Evolutionary conservation across 2,113 vertebrate genomes (phyloP).

Genomic region (Plotosus lineatus): DNA sequence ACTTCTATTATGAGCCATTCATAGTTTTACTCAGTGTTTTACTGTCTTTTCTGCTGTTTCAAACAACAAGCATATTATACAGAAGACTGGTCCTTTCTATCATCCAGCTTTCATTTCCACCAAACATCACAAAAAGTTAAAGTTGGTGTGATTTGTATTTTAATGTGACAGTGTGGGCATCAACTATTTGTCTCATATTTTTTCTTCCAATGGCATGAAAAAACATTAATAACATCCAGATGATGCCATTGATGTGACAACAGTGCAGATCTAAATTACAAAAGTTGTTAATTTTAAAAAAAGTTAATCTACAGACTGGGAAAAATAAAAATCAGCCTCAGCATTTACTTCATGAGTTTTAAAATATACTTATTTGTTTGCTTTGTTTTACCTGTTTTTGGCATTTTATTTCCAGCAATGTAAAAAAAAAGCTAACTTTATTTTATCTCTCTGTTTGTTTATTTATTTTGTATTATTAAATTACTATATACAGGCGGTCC

Average conservation of each 20-base stretch:
- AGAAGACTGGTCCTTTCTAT: background rate
- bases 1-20: background rate
- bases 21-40: background rate
- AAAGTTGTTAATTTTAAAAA: background rate
- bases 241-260: background rate
- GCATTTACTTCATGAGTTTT: background rate
- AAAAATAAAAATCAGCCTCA: background rate
- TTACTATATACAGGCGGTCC: no score
- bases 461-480: no score
- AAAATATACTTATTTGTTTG: background rate
- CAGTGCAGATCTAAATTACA: background rate
- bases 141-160: background rate
- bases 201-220: background rate
- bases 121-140: background rate
- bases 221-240: background rate
- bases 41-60: background rate
- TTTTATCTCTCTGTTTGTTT: no score
- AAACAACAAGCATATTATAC: background rate
- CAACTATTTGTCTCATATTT: background rate
- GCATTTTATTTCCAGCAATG: background rate
- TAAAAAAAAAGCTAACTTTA: background rate
- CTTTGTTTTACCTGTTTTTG: background rate
- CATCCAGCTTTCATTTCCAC: background rate
- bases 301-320: background rate
- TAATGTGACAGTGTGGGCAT: background rate